Evolutionary conservation across 1,140 invertebrate species (phyloP), one percentile per base, ranked within the genome.

Genomic region (Gryllus bimaculatus): DNA sequence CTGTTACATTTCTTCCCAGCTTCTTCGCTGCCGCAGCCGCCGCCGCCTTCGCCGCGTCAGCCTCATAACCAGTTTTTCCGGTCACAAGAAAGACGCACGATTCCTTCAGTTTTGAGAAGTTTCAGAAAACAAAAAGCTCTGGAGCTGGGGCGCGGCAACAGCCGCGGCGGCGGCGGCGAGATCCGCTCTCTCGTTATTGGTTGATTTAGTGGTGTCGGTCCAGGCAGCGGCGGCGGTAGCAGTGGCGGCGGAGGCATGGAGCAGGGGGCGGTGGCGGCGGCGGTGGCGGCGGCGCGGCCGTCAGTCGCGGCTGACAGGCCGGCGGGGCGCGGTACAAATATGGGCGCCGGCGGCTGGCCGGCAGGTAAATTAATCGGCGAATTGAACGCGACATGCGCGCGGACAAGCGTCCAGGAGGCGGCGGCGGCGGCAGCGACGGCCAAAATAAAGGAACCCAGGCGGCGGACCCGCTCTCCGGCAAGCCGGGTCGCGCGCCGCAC

Each of bases 341-440:
- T 66, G 54, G 54, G 54, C 54, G 54, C 54, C 54, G 54, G 10
- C 54, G 54, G 54, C 54, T 39, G 54, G 54, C 54, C 54, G 54
- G 54, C 54, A 66, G 54, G 54, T 66, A 66, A 66, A 66, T 66
- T 66, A 66, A 66, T 66, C 54, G 54, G 54, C 54, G 54, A 66
- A 66, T 66, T 66, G 54, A 66, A 66, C 10, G 54, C 54, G 54
- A 66, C 54, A 66, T 66, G 54, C 54, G 54, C 54, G 54, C 54
- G 54, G 54, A 66, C 54, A 66, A 39, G 54, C 54, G 54, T 13
- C 54, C 10, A 66, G 2, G 54, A 10, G 18, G 18, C 54, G 54
- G 54, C 10, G 7, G 54, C 54, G 54, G 54, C 18, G 54, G 18
- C 54, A 7, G 18, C 18, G 54, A 7, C 54, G 54, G 54, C 54